A percentile compares a stretch with the other conserved stretches of the same genome.
Evolutionary conservation across 64 coral and sea anemone species (phyloP).

Genomic region (Cladopsammia gracilis): DNA sequence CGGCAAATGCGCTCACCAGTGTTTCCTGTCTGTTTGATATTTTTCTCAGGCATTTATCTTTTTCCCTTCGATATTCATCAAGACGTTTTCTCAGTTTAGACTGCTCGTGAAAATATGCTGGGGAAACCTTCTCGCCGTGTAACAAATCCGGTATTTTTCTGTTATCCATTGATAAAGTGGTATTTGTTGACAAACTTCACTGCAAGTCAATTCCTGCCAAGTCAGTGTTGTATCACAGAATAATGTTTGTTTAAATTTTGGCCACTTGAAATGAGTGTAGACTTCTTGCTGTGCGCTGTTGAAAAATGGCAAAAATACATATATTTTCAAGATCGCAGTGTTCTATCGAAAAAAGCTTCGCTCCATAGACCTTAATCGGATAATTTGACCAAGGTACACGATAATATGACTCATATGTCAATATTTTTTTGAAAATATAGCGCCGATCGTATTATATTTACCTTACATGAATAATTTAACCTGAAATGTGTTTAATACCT

Average conservation of each 20-base stretch:
- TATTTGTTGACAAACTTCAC: background rate
- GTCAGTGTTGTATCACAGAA: background rate
- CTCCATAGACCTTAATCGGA: background rate
- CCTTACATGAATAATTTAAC: conserved; percentile 8
- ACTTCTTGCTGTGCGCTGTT: background rate
- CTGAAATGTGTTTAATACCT: background rate
- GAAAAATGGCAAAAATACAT: background rate
- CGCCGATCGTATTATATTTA: background rate
- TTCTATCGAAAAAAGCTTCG: background rate
- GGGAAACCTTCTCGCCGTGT: background rate
- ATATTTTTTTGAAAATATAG: background rate
- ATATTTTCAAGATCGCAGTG: background rate
- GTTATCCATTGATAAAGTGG: background rate
- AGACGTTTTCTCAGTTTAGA: background rate
- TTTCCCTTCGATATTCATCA: conserved; percentile 6
- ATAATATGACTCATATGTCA: background rate
- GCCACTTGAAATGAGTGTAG: too few species aligned
- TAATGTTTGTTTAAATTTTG: background rate
- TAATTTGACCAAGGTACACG: background rate
- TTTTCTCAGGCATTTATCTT: conserved; percentile 4
- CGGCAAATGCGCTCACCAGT: background rate
- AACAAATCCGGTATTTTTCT: background rate
- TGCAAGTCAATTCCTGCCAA: background rate
- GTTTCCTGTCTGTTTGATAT: conserved; percentile 1
- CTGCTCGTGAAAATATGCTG: conserved; percentile 19